Evolutionary conservation across 2,113 vertebrate species (phyloP), one percentile per base, ranked within the genome.

Genomic region (Coptodon bakossiorum): DNA sequence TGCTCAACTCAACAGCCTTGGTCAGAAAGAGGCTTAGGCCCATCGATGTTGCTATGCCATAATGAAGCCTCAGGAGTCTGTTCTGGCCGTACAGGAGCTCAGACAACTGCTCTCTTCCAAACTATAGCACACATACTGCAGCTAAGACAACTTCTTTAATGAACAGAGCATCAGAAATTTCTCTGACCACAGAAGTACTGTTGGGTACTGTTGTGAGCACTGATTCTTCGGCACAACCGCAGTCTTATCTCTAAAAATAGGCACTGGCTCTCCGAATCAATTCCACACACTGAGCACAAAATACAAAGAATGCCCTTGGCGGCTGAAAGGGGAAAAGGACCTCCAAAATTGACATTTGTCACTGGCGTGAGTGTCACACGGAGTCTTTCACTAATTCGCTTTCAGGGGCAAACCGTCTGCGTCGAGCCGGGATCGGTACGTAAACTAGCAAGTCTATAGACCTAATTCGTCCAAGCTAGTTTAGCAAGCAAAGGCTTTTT

Each of bases 61-160:
- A 93, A 94, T 89, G 88, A 95, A 88, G 76, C 90, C 88, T 83
- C 90, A 11, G 68, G 89, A 82, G 89, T 91, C 86, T 17, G 10
- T 34, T 36, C 57, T 43, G 36, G 48, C 31, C 7, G 17, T 36
- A 38, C 53, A 52, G 54, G 63, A 88, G 43, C 85, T 82, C 56
- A 81, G 66, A 84, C 80, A 79, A 78, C 63, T 56, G 91, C 83
- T 84, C 86, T 86, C 85, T 82, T 45, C n/a, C 50, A 80, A 43
- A 83, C 83, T 73, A 19, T 73, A 53, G 40, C 53, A 52, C 43
- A 56, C 86, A 80, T 54, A 53, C 43, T 80, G 81, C 66, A 85
- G 76, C 68, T 48, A n/a, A 82, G 81, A 82, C 59, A 40, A 61
- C 53, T 16, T 76, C 48, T 85, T 71, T 88, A 63, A 91, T 90